Percentiles rank a stretch among this genome's conserved stretches.
phyloP scores from a whole-genome alignment of 2,797 vertebrate genomes.

The Mareca strepera region DNA sequence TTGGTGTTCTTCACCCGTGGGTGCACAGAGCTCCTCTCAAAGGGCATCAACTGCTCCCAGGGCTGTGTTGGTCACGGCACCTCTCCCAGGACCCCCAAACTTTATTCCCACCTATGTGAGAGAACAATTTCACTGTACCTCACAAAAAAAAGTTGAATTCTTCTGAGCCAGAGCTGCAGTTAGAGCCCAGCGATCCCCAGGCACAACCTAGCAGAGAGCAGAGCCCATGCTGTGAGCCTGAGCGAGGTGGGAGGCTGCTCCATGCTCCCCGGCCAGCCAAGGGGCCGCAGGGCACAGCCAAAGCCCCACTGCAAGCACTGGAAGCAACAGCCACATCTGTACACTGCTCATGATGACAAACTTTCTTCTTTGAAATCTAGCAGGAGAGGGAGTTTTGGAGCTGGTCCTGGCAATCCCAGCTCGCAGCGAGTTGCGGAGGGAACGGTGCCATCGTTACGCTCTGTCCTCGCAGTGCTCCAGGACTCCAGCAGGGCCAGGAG shows the following conservation, averaged over 20 bases:
- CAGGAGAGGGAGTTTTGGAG: background rate
- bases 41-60: background rate
- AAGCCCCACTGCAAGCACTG: rapidly evolving
- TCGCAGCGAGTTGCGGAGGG: rapidly evolving
- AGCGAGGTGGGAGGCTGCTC: background rate
- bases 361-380: background rate
- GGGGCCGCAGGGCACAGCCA: rapidly evolving
- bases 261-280: background rate
- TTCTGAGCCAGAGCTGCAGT: background rate
- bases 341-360: rapidly evolving
- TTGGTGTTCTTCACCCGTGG: too few species aligned
- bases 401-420: background rate
- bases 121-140: background rate
- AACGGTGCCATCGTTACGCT: rapidly evolving
- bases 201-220: background rate
- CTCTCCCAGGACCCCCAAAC: background rate
- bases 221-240: rapidly evolving
- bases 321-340: rapidly evolving
- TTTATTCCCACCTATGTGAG: background rate
- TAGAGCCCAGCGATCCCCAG: background rate
- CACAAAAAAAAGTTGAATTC: background rate
- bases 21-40: background rate
- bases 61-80: background rate
- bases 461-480: background rate
- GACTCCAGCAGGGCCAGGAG: background rate